A percentile compares a stretch with the other conserved stretches of the same genome.
These are phyloP conservation scores for Criorhina ranunculi DNA, from an alignment of 2,888 invertebrate species.

Conservation along the genomic window DNA sequence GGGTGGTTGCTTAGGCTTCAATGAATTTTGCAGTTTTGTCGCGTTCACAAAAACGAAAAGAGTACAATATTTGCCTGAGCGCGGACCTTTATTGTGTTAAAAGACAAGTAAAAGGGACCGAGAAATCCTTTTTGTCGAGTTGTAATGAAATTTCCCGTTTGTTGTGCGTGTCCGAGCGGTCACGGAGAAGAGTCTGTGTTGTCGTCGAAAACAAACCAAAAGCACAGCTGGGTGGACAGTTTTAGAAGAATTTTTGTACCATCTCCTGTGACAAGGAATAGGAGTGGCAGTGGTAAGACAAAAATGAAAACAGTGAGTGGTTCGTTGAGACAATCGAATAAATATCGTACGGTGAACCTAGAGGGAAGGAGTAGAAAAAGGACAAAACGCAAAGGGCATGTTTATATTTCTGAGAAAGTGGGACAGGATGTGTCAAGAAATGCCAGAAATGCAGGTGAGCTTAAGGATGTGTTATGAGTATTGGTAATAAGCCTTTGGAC, in stretches of 20 bases:
- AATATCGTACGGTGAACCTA: conserved; percentile 60
- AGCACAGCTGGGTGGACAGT: conserved; percentile 57
- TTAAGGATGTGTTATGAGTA: conserved; percentile 25
- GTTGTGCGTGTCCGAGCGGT: conserved; percentile 62
- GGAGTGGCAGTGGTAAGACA: conserved; percentile 12
- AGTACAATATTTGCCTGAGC: not conserved
- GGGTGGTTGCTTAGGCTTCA: conserved; percentile 19
- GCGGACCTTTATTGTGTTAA: conserved; percentile 31
- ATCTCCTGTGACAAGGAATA: conserved; percentile 18
- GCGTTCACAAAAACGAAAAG: conserved; percentile 68
- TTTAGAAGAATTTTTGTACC: conserved; percentile 52
- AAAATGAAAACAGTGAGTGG: conserved; percentile 51
- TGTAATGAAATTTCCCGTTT: conserved; percentile 68
- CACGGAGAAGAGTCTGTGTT: conserved; percentile 40
- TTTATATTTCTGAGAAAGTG: conserved; percentile 31
- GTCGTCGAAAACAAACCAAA: conserved; percentile 35
- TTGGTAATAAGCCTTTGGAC: not conserved
- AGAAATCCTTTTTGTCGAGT: not conserved
- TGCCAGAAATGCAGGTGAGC: conserved; percentile 57
- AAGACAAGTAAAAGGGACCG: not conserved
- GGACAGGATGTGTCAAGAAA: conserved; percentile 31
- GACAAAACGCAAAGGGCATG: conserved; percentile 18
- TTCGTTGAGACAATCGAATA: conserved; percentile 51
- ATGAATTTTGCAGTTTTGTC: conserved; percentile 65
- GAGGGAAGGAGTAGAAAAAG: conserved; percentile 47